Evolutionary conservation across 2,797 vertebrate genomes (phyloP).

Genomic region (Tachyglossus aculeatus): DNA sequence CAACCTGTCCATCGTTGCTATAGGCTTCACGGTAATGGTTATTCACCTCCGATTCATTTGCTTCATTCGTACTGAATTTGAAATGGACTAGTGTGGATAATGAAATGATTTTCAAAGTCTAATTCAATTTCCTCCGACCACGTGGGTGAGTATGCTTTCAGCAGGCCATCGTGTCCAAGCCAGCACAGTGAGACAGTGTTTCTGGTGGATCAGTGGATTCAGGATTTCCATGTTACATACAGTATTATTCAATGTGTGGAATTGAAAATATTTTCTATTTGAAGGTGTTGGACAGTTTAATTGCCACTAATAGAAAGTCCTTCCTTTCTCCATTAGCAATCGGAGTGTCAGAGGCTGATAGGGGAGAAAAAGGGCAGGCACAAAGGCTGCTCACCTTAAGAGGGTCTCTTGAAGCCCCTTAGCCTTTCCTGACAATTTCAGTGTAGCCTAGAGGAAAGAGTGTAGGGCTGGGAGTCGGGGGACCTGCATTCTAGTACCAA

Average conservation of each 20-base stretch:
- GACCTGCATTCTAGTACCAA: no score
- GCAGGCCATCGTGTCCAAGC: conserved; percentile 1
- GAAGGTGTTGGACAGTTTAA: conserved; percentile 10
- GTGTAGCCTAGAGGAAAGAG: no score
- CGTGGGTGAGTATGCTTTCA: conserved; percentile 33
- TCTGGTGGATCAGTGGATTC: not conserved
- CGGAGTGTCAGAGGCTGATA: not conserved
- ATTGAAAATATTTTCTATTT: conserved; percentile 10
- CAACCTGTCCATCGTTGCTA: conserved; percentile 24
- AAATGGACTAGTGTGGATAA: conserved; percentile 47
- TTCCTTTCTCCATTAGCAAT: conserved; percentile 12
- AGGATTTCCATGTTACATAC: conserved; percentile 10
- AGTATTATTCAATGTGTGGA: not conserved
- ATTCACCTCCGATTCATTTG: conserved; percentile 43
- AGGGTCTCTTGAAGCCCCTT: no score
- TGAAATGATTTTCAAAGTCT: conserved; percentile 56
- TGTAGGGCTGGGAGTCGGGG: no score
- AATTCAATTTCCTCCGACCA: conserved; percentile 33
- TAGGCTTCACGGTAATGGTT: conserved; percentile 38
- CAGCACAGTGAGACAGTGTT: conserved; percentile 32
- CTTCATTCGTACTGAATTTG: conserved; percentile 36
- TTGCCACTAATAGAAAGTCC: not conserved
- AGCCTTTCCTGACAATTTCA: no score
- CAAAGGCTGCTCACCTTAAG: not conserved
- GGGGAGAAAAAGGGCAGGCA: not conserved